phyloP scores from a whole-genome alignment of 2,113 vertebrate species.

The Rhizomys pruinosus region DNA sequence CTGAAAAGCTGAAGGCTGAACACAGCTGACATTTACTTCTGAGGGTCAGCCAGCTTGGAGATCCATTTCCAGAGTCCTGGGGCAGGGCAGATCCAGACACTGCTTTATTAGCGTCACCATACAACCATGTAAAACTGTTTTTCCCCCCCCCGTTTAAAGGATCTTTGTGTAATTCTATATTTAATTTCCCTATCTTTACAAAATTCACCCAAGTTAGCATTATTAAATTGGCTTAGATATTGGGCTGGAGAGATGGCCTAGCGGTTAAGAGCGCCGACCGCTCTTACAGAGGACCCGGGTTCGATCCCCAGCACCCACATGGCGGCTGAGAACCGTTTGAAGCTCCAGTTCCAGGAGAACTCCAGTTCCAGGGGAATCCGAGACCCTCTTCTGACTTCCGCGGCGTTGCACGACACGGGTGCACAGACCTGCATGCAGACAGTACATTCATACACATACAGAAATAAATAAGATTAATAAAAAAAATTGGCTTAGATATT shows the following conservation, averaged over 20 bases:
- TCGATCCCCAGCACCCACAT: no score
- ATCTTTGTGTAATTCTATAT: conserved; percentile 37
- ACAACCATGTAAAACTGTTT: neutral
- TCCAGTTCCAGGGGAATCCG: no score
- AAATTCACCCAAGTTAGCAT: conserved; percentile 8
- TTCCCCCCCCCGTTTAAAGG: conserved; percentile 1
- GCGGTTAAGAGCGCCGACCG: no score
- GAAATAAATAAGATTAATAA: no score
- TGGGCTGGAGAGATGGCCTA: no score
- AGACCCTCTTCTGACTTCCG: no score
- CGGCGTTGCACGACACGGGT: no score
- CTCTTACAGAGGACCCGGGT: no score
- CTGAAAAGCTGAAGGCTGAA: conserved; percentile 64
- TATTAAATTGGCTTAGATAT: conserved; percentile 34
- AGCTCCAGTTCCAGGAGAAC: no score
- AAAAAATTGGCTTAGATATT: neutral
- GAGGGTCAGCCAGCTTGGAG: conserved; percentile 83
- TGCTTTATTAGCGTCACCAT: conserved; percentile 42
- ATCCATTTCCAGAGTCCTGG: neutral
- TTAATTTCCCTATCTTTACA: conserved; percentile 39
- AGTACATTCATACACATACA: no score
- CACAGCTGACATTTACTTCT: conserved; percentile 86
- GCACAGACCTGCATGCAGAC: no score
- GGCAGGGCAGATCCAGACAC: neutral
- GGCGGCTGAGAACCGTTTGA: no score